phyloP scores from a whole-genome alignment of 2,113 vertebrate species.

The Podarcis cretensis region DNA sequence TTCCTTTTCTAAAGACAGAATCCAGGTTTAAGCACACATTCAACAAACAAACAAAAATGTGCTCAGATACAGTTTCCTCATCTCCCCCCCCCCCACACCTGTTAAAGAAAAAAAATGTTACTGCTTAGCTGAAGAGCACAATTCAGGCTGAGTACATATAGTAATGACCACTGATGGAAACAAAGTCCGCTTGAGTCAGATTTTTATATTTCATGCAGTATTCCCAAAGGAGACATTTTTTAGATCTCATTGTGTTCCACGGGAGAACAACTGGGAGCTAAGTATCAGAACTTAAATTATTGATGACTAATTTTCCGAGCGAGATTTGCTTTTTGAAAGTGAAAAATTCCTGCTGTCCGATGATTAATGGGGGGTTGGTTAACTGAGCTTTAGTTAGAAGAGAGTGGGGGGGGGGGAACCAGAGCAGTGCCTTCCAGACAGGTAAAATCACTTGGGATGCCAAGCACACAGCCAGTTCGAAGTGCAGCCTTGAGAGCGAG shows the following conservation, averaged over 20 bases:
- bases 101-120: not conserved
- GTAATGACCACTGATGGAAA: not conserved
- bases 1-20: not conserved
- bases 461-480: no score
- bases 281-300: slow-evolving; percentile 11
- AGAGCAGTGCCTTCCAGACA: no score
- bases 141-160: not conserved
- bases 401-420: no score
- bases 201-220: not conserved
- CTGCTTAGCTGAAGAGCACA: not conserved
- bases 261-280: not conserved
- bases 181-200: not conserved
- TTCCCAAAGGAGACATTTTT: not conserved
- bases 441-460: no score
- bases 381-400: slow-evolving; percentile 2
- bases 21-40: no score
- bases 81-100: not conserved
- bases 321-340: slow-evolving; percentile 15
- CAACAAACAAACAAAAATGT: no score
- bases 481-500: no score
- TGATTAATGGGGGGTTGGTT: slow-evolving; percentile 3
- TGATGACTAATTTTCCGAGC: slow-evolving; percentile 27
- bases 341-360: not conserved
- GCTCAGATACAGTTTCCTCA: not conserved
- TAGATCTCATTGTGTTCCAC: not conserved